phyloP scores from a whole-genome alignment of 2,797 vertebrate species.

The Takifugu ocellatus region DNA sequence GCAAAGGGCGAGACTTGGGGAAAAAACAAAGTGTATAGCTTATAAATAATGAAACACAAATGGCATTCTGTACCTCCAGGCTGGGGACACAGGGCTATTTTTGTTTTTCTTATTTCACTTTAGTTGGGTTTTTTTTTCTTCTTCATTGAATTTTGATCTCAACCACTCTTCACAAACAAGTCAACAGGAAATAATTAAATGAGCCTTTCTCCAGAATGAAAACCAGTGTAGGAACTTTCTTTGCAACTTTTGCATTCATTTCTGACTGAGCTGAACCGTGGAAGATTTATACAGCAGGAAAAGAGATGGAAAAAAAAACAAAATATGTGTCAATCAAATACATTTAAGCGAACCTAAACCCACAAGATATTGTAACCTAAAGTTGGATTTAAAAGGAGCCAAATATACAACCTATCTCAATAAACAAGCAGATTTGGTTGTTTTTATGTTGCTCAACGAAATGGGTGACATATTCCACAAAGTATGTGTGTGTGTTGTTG shows the following conservation, averaged over 20 bases:
- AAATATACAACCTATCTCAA: too few relatives aligned
- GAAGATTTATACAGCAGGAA: background rate
- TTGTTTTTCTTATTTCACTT: conserved; percentile 62
- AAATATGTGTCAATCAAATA: too few relatives aligned
- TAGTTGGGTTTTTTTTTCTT: conserved; percentile 34
- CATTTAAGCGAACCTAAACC: too few relatives aligned
- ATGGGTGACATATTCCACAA: too few relatives aligned
- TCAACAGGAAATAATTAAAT: conserved; percentile 62
- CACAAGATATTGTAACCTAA: too few relatives aligned
- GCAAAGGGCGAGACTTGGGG: conserved; percentile 33
- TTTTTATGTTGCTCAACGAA: too few relatives aligned
- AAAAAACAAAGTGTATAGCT: conserved; percentile 38
- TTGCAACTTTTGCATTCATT: conserved; percentile 30
- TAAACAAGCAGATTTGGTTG: too few relatives aligned
- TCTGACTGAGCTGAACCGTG: conserved; percentile 15
- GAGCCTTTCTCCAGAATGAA: conserved; percentile 47
- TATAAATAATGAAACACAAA: conserved; percentile 70
- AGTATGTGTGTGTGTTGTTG: too few relatives aligned
- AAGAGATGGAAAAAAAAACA: background rate
- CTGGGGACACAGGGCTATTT: conserved; percentile 45
- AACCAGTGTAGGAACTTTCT: conserved; percentile 51
- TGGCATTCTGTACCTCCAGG: conserved; percentile 58
- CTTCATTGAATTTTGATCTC: conserved; percentile 63
- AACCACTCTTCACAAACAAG: conserved; percentile 60
- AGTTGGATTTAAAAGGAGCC: too few relatives aligned